Evolutionary conservation across 2,797 vertebrate genomes (phyloP).

Genomic region (Eulemur coronatus): DNA sequence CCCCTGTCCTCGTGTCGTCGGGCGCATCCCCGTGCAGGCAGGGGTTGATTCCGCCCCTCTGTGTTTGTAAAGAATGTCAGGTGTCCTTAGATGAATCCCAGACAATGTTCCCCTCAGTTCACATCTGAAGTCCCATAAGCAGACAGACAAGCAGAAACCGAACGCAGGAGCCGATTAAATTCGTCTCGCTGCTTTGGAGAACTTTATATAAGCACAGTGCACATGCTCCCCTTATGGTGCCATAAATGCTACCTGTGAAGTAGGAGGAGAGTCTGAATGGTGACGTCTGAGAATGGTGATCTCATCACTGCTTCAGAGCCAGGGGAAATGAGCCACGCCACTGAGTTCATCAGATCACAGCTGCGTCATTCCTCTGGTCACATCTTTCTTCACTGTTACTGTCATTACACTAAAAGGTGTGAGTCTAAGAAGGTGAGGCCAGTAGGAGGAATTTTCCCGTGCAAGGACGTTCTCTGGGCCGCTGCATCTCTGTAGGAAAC

Average conservation of each 20-base stretch:
- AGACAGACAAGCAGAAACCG: too few relatives aligned
- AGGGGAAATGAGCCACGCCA: fast-evolving
- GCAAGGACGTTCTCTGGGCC: background rate
- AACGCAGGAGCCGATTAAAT: background rate
- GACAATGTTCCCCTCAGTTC: background rate
- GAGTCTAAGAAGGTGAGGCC: background rate
- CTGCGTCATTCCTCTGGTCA: fast-evolving
- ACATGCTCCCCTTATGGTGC: fast-evolving
- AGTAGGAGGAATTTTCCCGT: too few relatives aligned
- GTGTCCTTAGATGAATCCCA: background rate
- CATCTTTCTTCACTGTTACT: too few relatives aligned
- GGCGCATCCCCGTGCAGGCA: background rate
- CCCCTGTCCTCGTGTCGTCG: too few relatives aligned
- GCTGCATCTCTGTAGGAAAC: fast-evolving
- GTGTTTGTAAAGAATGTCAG: background rate
- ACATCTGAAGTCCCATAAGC: background rate
- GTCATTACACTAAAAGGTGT: fast-evolving
- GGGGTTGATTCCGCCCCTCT: fast-evolving
- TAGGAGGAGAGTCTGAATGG: fast-evolving
- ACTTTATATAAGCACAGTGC: too few relatives aligned
- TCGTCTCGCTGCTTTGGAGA: background rate
- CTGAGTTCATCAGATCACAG: fast-evolving
- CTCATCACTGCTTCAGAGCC: background rate
- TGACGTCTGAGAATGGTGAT: too few relatives aligned
- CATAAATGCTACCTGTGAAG: fast-evolving